These are phyloP conservation scores for Odontothrips loti DNA, from an alignment of 2,888 invertebrate species.

Conservation along the genomic window DNA sequence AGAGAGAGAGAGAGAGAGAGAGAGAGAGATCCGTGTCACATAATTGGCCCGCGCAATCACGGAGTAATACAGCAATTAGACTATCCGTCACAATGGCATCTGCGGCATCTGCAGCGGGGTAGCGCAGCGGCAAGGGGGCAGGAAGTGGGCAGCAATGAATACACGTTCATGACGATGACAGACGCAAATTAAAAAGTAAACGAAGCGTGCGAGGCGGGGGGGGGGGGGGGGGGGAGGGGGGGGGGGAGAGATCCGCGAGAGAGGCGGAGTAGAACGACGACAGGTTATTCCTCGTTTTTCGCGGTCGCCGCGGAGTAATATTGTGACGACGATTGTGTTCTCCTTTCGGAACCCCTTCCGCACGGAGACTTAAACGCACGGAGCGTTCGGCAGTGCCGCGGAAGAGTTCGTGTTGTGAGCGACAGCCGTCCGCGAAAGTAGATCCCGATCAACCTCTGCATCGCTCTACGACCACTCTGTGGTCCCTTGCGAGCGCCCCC, in stretches of 20 bases:
- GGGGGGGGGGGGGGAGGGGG: background rate
- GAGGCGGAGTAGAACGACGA: background rate
- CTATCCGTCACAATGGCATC: background rate
- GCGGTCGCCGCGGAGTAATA: background rate
- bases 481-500: no score
- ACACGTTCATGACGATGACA: background rate
- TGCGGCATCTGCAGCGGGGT: no score
- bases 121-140: background rate
- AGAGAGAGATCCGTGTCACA: no score
- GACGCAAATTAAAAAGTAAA: conserved; percentile 27
- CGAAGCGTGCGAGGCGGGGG: background rate
- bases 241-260: no score
- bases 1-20: no score
- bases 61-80: conserved; percentile 15
- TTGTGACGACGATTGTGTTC: no score
- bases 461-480: no score
- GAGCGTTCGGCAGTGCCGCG: background rate
- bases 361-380: background rate
- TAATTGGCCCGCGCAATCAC: conserved; percentile 12
- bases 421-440: no score
- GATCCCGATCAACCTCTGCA: no score
- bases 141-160: conserved; percentile 18
- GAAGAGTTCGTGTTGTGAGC: no score
- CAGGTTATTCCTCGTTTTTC: background rate
- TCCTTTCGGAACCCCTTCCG: no score